phyloP scores from a whole-genome alignment of 2,888 invertebrate genomes.

The Acleris literana region DNA sequence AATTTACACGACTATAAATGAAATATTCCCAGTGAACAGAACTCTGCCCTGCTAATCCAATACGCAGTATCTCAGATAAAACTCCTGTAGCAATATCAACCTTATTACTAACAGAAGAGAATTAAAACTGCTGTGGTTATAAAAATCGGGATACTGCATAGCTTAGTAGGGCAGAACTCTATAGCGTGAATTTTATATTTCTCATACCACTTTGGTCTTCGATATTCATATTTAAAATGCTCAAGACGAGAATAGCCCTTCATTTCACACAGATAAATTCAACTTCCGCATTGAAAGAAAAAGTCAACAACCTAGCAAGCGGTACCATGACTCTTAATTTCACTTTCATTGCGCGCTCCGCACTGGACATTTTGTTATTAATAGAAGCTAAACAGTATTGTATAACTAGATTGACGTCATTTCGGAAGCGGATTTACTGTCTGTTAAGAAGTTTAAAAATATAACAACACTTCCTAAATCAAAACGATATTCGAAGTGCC shows the following conservation, averaged over 20 bases:
- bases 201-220: too few relatives aligned
- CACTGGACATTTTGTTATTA: conserved; percentile 30
- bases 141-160: too few relatives aligned
- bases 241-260: conserved; percentile 50
- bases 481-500: conserved; percentile 66
- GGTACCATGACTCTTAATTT: conserved; percentile 50
- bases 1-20: too few relatives aligned
- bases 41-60: too few relatives aligned
- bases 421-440: conserved; percentile 71
- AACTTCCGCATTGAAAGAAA: conserved; percentile 75
- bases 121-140: too few relatives aligned
- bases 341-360: conserved; percentile 47
- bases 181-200: too few relatives aligned
- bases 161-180: too few relatives aligned
- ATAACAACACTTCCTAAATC: conserved; percentile 75
- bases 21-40: too few relatives aligned
- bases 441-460: conserved; percentile 63
- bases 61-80: too few relatives aligned
- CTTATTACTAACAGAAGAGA: too few relatives aligned
- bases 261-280: conserved; percentile 69
- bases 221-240: too few relatives aligned
- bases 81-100: too few relatives aligned
- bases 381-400: conserved; percentile 49
- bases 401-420: conserved; percentile 48
- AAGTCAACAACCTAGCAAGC: conserved; percentile 79